phyloP scores from a whole-genome alignment of 2,113 vertebrate genomes.

The Nothoprocta perdicaria region DNA sequence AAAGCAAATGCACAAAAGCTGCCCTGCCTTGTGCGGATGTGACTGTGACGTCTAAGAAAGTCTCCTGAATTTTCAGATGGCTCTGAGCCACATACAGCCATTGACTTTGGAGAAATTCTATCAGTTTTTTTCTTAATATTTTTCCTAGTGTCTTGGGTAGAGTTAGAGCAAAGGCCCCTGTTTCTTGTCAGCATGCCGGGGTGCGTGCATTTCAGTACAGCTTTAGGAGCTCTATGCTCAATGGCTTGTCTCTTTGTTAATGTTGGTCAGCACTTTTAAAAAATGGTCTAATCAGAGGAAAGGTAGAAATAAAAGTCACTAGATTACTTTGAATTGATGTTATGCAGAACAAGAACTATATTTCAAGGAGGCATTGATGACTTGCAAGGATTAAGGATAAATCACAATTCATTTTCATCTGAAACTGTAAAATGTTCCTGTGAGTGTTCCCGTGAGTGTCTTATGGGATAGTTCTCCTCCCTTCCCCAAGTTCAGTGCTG shows the following conservation, averaged over 20 bases:
- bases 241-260: neutral
- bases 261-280: neutral
- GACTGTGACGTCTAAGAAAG: neutral
- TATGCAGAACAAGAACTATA: neutral
- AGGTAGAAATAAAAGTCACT: neutral
- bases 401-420: neutral
- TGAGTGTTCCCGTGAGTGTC: neutral
- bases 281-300: neutral
- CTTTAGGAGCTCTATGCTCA: neutral
- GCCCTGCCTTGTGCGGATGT: neutral
- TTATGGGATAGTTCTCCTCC: neutral
- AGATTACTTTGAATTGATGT: neutral
- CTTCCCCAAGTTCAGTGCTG: neutral
- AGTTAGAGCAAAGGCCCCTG: neutral
- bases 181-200: neutral
- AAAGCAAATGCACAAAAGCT: neutral
- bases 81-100: neutral
- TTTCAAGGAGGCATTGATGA: neutral
- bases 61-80: neutral
- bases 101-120: neutral
- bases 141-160: neutral
- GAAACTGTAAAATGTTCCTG: neutral
- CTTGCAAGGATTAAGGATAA: neutral
- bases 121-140: neutral
- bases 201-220: neutral